Base-by-base conservation (phyloP, 2,888 invertebrate genomes). In the Callinectes sapidus region DNA sequence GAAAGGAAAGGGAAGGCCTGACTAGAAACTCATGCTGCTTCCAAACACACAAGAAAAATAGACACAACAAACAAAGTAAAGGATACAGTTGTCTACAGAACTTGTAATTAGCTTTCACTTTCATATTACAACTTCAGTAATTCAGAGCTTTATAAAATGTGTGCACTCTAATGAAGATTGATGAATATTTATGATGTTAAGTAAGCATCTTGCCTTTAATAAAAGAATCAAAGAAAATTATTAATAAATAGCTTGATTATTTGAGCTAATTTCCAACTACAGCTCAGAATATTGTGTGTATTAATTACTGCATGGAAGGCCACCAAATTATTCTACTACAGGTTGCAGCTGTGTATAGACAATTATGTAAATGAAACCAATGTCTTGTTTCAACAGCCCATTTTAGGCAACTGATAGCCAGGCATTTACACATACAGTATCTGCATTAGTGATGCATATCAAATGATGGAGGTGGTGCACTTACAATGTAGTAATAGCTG, bases 1-100 rank as follows among this genome's bases (percentile, higher is more conserved):
- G 81, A 35, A 81, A 35, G 81, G 10, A 18, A n/a, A 35, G 35
- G 13, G 35, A 35, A 81, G 81, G 14, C 35, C 32, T 81, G 81
- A 81, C 81, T 81, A 81, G 81, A 81, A 81, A 81, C 71, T 77
- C 28, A 81, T 71, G 81, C n/a, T 81, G 81, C 32, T 81, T 35
- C 16, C 81, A 81, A 32, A 81, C 81, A 81, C 81, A 81, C 16
- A 35, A 0, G 28, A n/a, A 13, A 81, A 77, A 6, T 13, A 77
- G n/a, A 77, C 10, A 77, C 28, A 28, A 77, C 18, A 77, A 28
- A 77, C 18, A 77, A 81, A 16, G 81, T 81, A 81, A 35, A 28
- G 35, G 81, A 28, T 71, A 81, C 35, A 81, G 35, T 81, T 81
- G 32, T 32, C 35, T 35, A 18, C 10, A 81, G 35, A 35, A 35